Evolutionary conservation across 2,797 vertebrate species (phyloP), one percentile per base, ranked within the genome.

Genomic region (Dallia pectoralis): DNA sequence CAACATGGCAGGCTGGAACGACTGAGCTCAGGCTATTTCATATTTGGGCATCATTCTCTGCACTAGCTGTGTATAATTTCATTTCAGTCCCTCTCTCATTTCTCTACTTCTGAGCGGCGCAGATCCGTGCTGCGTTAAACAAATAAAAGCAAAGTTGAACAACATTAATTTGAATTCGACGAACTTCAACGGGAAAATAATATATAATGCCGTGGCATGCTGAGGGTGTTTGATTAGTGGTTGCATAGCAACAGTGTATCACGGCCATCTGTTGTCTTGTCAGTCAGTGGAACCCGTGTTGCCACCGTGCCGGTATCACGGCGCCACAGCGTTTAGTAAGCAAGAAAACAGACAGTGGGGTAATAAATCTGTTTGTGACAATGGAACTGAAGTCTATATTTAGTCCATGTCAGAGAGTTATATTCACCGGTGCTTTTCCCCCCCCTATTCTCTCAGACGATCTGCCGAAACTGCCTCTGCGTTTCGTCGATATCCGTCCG

Each of bases 181-280:
- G 8, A n/a, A n/a, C n/a, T 22, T 49, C 40, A 51, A 53, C 51
- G 1, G 11, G 11, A 69, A 36, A 25, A 32, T 30, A 63, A 32
- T 64, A 68, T 66, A 18, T 65, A 53, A 64, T 68, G 62, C 63
- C 9, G n/a, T 63, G 22, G 47, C 36, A 25, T 73, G 63, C 67
- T 44, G 14, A 1, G 27, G 44, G 40, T 76, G 30, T 71, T 74
- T 82, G 73, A 80, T 79, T 81, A 74, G 71, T 71, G 82, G 79
- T 84, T 82, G 78, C 78, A 16, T 74, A 74, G 83, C 73, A 77
- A 84, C 70, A 32, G 36, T 61, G 75, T 69, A 33, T 74, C 78
- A 14, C 14, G 36, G 61, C 75, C 74, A 82, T 77, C 81, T 82
- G 78, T 47, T 80, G 40, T 44, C 40, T 30, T 65, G 73, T 62